A percentile compares a stretch with the other conserved stretches of the same genome.
These are phyloP conservation scores for Trichacis sp. DNA, from an alignment of 2,888 invertebrate genomes.

Conservation along the genomic window DNA sequence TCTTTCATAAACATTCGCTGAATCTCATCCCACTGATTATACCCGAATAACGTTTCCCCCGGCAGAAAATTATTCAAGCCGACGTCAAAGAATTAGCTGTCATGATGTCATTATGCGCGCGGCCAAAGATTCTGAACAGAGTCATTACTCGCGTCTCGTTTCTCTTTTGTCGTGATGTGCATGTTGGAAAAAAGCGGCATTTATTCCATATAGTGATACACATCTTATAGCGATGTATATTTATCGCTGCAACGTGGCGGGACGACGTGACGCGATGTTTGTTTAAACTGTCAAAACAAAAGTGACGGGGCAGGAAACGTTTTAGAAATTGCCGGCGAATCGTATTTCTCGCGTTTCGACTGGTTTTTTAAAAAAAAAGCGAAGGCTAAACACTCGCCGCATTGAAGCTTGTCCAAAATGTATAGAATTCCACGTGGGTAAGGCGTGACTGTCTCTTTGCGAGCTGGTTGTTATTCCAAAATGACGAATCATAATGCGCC, in stretches of 20 bases:
- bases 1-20: too few relatives aligned
- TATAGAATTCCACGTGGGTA: constrained; percentile 61
- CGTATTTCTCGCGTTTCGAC: too few relatives aligned
- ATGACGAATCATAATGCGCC: constrained; percentile 68
- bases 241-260: too few relatives aligned
- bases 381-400: too few relatives aligned
- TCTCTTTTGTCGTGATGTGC: too few relatives aligned
- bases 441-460: constrained; percentile 56
- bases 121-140: constrained; percentile 35
- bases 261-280: constrained; percentile 57
- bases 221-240: too few relatives aligned
- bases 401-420: too few relatives aligned
- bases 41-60: neutral
- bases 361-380: too few relatives aligned
- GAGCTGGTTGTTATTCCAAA: constrained; percentile 66
- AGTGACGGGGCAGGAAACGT: constrained; percentile 38
- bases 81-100: constrained; percentile 42
- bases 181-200: too few relatives aligned
- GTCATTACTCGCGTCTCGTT: constrained; percentile 37
- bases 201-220: too few relatives aligned
- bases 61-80: constrained; percentile 42
- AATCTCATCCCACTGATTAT: too few relatives aligned
- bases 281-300: constrained; percentile 58
- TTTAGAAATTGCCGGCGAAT: constrained; percentile 34
- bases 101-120: constrained; percentile 39